Percentiles rank a stretch among this genome's conserved stretches.
phyloP scores from a whole-genome alignment of 1,140 invertebrate genomes.

The Nymphalis io region DNA sequence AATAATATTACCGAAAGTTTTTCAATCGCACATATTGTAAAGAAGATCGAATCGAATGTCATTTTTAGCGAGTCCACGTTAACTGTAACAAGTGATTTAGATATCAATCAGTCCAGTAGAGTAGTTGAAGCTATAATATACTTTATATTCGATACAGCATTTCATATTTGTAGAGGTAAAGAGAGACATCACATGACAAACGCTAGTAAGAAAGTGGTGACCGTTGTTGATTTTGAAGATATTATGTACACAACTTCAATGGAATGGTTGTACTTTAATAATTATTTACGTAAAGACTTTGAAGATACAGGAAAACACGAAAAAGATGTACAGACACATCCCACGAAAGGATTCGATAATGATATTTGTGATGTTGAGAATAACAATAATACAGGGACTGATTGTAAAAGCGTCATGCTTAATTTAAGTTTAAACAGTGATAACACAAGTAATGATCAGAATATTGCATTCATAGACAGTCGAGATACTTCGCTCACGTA shows the following conservation, averaged over 20 bases:
- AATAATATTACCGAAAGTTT: constrained; percentile 44
- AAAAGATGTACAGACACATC: neutral
- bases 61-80: constrained; percentile 49
- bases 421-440: neutral
- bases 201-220: constrained; percentile 57
- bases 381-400: neutral
- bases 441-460: neutral
- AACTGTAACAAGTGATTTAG: constrained; percentile 53
- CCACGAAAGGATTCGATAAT: neutral
- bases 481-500: constrained; percentile 1
- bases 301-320: neutral
- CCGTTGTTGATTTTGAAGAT: constrained; percentile 69
- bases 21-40: constrained; percentile 61
- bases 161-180: constrained; percentile 41
- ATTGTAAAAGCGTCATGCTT: neutral
- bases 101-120: constrained; percentile 42
- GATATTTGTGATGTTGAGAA: neutral
- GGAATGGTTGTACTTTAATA: constrained; percentile 41
- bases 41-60: constrained; percentile 51
- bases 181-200: constrained; percentile 35
- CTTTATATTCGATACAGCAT: constrained; percentile 60
- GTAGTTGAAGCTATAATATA: constrained; percentile 61
- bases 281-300: neutral
- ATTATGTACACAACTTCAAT: constrained; percentile 61
- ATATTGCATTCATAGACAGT: constrained; percentile 14